A percentile compares a stretch with the other conserved stretches of the same genome.
phyloP scores from a whole-genome alignment of 2,888 invertebrate genomes.

The Drosophila nr. perissopoda region DNA sequence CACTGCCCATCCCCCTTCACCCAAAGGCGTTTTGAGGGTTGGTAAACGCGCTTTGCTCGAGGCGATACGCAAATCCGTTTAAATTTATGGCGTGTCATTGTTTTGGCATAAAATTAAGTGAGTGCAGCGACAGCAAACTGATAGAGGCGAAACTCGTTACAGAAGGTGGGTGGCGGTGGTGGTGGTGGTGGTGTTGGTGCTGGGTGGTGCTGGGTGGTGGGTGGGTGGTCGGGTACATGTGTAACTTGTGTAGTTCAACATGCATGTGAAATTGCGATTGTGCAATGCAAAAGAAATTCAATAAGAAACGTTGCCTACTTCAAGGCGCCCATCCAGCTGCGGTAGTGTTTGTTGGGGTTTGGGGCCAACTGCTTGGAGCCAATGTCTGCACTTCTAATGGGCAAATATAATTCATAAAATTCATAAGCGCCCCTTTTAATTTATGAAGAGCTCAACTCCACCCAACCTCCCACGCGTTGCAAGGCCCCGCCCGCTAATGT shows the following conservation, averaged over 20 bases:
- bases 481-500: slow-evolving; percentile 5
- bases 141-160: neutral
- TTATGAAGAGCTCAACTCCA: slow-evolving; percentile 57
- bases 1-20: neutral
- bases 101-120: slow-evolving; percentile 81
- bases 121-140: slow-evolving; percentile 47
- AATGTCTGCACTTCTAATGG: slow-evolving; percentile 59
- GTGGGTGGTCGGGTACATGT: slow-evolving; percentile 20
- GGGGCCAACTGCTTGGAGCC: neutral
- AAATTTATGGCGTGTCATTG: slow-evolving; percentile 81
- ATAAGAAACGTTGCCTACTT: slow-evolving; percentile 63
- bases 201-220: no score
- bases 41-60: slow-evolving; percentile 51
- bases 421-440: slow-evolving; percentile 79
- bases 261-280: slow-evolving; percentile 72
- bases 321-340: slow-evolving; percentile 14
- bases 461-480: neutral
- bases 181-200: no score
- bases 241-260: slow-evolving; percentile 63
- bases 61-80: slow-evolving; percentile 77
- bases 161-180: neutral
- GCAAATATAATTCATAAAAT: slow-evolving; percentile 72
- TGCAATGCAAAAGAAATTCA: slow-evolving; percentile 66
- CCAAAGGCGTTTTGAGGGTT: slow-evolving; percentile 34
- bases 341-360: neutral